Evolutionary conservation across 2,888 invertebrate species (phyloP), one percentile per base, ranked within the genome.

Genomic region (Epistrophe eligans): DNA sequence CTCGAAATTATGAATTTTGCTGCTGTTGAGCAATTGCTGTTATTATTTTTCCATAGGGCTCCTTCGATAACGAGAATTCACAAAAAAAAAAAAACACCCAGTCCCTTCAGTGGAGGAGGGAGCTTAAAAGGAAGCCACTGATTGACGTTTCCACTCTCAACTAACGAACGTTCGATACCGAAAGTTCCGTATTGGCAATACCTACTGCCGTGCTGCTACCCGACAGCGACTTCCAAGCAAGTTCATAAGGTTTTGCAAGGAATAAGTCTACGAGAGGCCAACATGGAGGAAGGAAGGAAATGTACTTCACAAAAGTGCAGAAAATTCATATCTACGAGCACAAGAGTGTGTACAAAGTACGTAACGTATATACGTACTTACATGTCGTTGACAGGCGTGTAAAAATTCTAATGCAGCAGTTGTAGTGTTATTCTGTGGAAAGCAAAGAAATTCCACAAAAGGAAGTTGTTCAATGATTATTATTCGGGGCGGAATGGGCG

Each of bases 71-170:
- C 45, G 43, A 35, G 50, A 62, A 72, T 32, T 9, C 13, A 35
- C 60, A 10, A 45, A 58, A 38, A 35, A 58, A 58, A 58, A 8
- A 35, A 32, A 45, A 58, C 8, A 64, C 11, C 1, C 13, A 66
- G 66, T 66, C 32, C 19, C 50, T 19, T 2, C 2, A 0, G 5
- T 7, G 32, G 32, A 32, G 45, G 13, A 32, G 24, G 24, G 24
- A 43, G 40, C 35, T 48, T 55, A 17, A 48, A 48, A 81, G 84
- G 84, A 85, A 85, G 77, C 81, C 57, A 62, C 81, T 85, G 84
- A 85, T 81, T 85, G 84, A 85, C 84, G 60, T 85, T 85, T 85
- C 84, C 84, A 81, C 84, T 62, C 81, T 48, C 52, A 45, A 48
- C 58, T 70, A 74, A 62, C 74, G 60, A 76, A 70, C 19, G 45